These are phyloP conservation scores for Pelodytes ibericus DNA, from an alignment of 2,797 vertebrate genomes.

Conservation along the genomic window DNA sequence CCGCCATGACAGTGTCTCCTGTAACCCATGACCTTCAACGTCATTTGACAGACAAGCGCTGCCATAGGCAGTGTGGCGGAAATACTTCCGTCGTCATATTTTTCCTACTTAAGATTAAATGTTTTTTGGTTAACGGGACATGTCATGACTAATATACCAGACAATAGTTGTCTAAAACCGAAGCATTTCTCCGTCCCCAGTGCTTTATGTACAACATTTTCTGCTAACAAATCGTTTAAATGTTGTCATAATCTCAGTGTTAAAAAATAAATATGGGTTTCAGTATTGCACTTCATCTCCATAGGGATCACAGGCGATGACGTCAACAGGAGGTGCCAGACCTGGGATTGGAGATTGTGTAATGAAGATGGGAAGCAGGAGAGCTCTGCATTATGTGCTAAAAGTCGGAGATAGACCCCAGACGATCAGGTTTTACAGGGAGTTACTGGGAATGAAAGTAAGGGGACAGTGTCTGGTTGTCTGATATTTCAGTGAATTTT, in stretches of 20 bases:
- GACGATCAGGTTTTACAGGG: constrained; percentile 84
- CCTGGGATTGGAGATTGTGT: background rate
- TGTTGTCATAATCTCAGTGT: too few relatives aligned
- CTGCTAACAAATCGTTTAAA: too few relatives aligned
- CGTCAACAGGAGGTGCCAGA: constrained; percentile 10
- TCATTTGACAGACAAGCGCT: background rate
- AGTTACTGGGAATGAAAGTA: constrained; percentile 93
- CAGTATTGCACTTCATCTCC: background rate
- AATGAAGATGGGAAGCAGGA: constrained; percentile 68
- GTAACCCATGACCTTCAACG: background rate
- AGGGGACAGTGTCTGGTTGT: constrained; percentile 20
- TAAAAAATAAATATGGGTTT: too few relatives aligned
- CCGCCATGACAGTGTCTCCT: constrained; percentile 74
- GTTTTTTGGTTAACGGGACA: too few relatives aligned
- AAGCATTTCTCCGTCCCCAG: too few relatives aligned
- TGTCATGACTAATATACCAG: too few relatives aligned
- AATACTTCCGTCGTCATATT: background rate
- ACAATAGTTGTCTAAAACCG: too few relatives aligned
- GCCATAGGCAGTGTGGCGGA: constrained; percentile 28
- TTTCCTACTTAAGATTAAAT: background rate
- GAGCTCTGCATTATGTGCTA: constrained; percentile 91
- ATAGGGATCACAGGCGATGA: background rate
- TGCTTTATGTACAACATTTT: too few relatives aligned
- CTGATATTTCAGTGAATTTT: too few relatives aligned
- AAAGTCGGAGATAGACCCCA: constrained; percentile 87